These are phyloP conservation scores for Calameuta idolon DNA, from an alignment of 2,888 invertebrate genomes.

Conservation along the genomic window DNA sequence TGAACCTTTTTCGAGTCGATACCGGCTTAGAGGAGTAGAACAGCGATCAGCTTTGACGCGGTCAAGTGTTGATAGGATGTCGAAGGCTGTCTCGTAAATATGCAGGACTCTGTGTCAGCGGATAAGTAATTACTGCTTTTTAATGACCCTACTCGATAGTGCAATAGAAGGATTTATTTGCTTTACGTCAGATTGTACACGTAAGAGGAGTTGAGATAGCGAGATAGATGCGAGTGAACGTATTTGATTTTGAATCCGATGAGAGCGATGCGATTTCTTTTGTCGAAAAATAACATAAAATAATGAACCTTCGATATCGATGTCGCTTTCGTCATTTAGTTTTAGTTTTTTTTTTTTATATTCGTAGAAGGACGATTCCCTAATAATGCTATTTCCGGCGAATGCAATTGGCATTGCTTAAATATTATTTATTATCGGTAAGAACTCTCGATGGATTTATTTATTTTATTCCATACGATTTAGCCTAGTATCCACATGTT, in stretches of 20 bases:
- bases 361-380: neutral
- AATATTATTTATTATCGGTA: neutral
- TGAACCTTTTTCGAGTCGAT: neutral
- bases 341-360: too few relatives aligned
- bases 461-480: constrained; percentile 29
- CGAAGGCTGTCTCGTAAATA: neutral
- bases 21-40: neutral
- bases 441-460: neutral
- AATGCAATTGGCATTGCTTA: neutral
- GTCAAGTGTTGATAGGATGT: neutral
- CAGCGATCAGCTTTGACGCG: neutral
- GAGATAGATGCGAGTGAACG: neutral
- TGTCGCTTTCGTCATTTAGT: neutral
- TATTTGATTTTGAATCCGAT: neutral
- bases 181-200: neutral
- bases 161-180: neutral
- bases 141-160: neutral
- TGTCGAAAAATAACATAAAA: neutral
- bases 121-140: neutral
- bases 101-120: neutral
- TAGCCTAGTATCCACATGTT: constrained; percentile 45
- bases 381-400: neutral
- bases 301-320: neutral
- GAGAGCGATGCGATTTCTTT: neutral
- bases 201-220: neutral